A percentile compares a stretch with the other conserved stretches of the same genome.
Conservation (phyloP, 2,888 invertebrate genomes). For the Ophion costatus region DNA sequence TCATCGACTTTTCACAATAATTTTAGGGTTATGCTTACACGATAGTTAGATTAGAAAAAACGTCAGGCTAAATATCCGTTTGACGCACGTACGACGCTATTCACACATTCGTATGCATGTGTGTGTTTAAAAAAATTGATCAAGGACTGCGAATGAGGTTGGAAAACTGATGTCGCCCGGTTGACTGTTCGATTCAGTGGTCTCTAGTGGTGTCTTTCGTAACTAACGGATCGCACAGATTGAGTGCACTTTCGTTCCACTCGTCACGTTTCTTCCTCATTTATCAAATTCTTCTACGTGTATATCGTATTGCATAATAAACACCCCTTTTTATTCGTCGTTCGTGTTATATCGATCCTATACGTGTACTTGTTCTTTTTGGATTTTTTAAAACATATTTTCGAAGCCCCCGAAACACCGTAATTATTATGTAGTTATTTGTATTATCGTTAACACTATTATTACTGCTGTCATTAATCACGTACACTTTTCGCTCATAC, state of each 20-base stretch:
- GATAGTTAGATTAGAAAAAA: neutral
- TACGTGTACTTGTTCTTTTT: conserved; percentile 6
- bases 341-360: conserved; percentile 25
- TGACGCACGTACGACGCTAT: neutral
- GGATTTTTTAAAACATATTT: neutral
- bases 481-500: conserved; percentile 28
- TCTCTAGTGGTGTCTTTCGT: conserved; percentile 5
- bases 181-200: neutral
- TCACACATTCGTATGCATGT: neutral
- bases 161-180: conserved; percentile 33
- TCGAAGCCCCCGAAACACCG: conserved; percentile 25
- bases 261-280: conserved; percentile 39
- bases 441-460: neutral
- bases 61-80: conserved; percentile 12
- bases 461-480: conserved; percentile 22
- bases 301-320: conserved; percentile 25
- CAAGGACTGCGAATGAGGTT: conserved; percentile 53
- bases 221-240: conserved; percentile 27
- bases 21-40: neutral
- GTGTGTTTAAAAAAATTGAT: conserved; percentile 1
- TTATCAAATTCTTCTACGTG: conserved; percentile 50
- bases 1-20: conserved; percentile 26
- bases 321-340: conserved; percentile 12
- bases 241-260: conserved; percentile 31
- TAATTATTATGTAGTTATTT: conserved; percentile 20